Evolutionary conservation across 2,113 vertebrate species (phyloP).

Genomic region (Apodemus speciosus): DNA sequence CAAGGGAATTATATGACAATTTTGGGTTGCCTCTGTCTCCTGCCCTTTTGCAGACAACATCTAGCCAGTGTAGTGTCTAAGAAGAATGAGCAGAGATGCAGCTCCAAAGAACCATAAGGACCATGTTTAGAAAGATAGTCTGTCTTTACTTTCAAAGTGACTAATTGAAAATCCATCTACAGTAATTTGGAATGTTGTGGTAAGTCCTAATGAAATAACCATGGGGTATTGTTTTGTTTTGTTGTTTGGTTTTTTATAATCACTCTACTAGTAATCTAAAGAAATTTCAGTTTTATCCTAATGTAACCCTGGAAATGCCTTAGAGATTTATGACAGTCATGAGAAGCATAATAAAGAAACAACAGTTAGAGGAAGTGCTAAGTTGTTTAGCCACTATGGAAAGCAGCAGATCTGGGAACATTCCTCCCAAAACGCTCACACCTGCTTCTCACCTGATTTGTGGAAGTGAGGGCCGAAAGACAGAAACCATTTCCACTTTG

Average conservation of each 20-base stretch:
- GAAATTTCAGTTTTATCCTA: conserved; percentile 47
- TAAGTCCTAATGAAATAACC: conserved; percentile 45
- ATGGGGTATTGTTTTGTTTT: neutral
- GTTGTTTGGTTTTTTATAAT: neutral
- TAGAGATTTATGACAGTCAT: neutral
- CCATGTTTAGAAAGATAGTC: neutral
- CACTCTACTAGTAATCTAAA: conserved; percentile 23
- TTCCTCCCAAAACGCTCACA: neutral
- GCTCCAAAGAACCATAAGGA: neutral
- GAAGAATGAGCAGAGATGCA: neutral
- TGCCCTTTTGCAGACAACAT: neutral
- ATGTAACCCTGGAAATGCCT: conserved; percentile 10
- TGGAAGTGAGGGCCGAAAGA: neutral
- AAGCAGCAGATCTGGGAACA: neutral
- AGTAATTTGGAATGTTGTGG: conserved; percentile 41
- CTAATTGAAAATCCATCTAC: neutral
- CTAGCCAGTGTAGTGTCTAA: neutral
- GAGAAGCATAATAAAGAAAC: neutral
- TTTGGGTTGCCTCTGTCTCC: neutral
- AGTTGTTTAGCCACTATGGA: neutral
- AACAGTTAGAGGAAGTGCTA: neutral
- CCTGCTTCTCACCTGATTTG: conserved; percentile 9
- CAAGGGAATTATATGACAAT: neutral
- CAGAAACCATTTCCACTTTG: neutral
- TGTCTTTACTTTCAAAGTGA: conserved; percentile 9